Percentiles rank a stretch among this genome's conserved stretches.
These are phyloP conservation scores for Cabera pusaria DNA, from an alignment of 2,888 invertebrate genomes.

Conservation along the genomic window DNA sequence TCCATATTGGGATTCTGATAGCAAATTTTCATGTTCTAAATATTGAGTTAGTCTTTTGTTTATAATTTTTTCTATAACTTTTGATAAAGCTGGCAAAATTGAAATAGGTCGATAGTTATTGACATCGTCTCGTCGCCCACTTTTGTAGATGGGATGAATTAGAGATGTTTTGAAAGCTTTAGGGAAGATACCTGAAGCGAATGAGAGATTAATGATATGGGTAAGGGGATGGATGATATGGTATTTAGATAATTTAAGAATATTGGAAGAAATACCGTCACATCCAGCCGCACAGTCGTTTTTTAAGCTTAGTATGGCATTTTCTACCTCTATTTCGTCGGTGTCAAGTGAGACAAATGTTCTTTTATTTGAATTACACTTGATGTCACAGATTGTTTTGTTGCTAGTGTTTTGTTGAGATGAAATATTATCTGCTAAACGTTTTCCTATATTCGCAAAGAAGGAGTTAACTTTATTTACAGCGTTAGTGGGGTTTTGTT, in stretches of 20 bases:
- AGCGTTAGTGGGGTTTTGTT: not conserved
- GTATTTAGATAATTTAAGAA: slow-evolving; percentile 7
- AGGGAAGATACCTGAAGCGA: slow-evolving; percentile 20
- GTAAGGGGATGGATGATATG: slow-evolving; percentile 9
- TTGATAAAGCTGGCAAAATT: slow-evolving; percentile 20
- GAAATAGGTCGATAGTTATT: slow-evolving; percentile 30
- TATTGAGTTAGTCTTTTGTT: not conserved
- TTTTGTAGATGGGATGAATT: slow-evolving; percentile 22
- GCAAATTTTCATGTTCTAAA: not conserved
- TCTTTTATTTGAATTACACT: not conserved
- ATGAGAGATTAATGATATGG: slow-evolving; percentile 11
- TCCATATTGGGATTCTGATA: not conserved
- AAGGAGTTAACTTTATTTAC: slow-evolving; percentile 8
- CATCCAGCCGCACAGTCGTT: slow-evolving; percentile 4
- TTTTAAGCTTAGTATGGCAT: not conserved
- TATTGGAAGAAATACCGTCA: slow-evolving; percentile 9
- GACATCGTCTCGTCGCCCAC: slow-evolving; percentile 20
- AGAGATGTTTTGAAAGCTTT: slow-evolving; percentile 22
- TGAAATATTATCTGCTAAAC: not conserved
- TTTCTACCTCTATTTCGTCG: slow-evolving; percentile 12
- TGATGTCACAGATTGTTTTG: not conserved
- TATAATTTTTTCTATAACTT: slow-evolving; percentile 20
- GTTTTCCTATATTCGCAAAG: slow-evolving; percentile 11
- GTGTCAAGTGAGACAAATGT: slow-evolving; percentile 11
- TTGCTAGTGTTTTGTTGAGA: not conserved